Evolutionary conservation across 2,888 invertebrate genomes (phyloP), one percentile per base, ranked within the genome.

Genomic region (Clepsis dumicolana): DNA sequence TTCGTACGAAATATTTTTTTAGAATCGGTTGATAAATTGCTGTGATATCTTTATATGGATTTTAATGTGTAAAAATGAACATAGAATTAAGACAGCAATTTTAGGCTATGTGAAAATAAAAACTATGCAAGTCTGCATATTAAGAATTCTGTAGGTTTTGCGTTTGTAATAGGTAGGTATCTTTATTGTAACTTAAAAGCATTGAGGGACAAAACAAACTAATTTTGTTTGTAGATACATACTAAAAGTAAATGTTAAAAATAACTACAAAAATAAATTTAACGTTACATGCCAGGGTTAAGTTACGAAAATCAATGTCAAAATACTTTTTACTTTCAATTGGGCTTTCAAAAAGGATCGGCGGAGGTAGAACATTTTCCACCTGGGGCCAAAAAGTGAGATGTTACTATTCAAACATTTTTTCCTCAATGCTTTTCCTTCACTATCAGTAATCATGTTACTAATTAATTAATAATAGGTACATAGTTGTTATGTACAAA

Each of bases 41-140:
- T 74, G 74, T 73, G 75, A 75, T 75, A 73, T 70, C 73, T 72
- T 71, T 72, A 56, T 61, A 72, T 71, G 74, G 71, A 71, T 75
- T 68, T 59, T 57, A 60, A 29, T 56, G 18, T 64, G 57, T 63
- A 64, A 61, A 56, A 68, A 50, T 44, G 52, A 29, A 18, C 50
- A 59, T 64, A 68, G 68, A 44, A 52, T 57, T 64, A 68, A 59
- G 68, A 63, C 68, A 59, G 57, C 64, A 68, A 68, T 68, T 66
- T 41, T 67, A 52, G 29, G 48, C 56, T 56, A 24, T 12, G 29
- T n/a, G n/a, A n/a, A 56, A 21, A 5, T 18, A 29, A 18, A 54
- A 54, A 53, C 4, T 32, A 12, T 53, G 16, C n/a, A 16, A 32
- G 18, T 32, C 7, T 54, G 25, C 52, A 52, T 21, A 12, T 21